Base-by-base conservation (phyloP, 2,888 invertebrate genomes). In the Eupsilia transversa region DNA sequence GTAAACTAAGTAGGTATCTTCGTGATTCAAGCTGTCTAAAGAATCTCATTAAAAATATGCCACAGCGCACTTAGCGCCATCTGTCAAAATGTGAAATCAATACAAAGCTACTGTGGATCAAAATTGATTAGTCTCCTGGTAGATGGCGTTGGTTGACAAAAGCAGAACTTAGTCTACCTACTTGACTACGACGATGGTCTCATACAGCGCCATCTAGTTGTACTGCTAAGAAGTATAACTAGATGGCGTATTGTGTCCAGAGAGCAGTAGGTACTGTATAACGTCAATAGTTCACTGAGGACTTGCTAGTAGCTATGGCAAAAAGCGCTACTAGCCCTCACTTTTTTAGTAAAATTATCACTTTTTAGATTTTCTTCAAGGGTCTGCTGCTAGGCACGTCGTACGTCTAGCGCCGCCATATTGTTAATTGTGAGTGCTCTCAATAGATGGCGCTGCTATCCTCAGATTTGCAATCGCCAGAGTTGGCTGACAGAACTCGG, bases 381-480 rank as follows among this genome's bases (percentile, higher is more conserved):
- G 10, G 27, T n/a, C 6, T 38, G 0, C 33, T 33, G 20, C 20
- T 35, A n/a, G 35, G 9, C 30, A 12, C 2, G 20, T 46, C 0
- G 9, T 27, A 6, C 60, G 59, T 43, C 63, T 46, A 54, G 23
- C 46, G 56, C 30, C 27, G 14, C 4, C 2, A 10, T 17, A 14
- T 4, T 14, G 3, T 38, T 46, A 14, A 14, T 35, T 57, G 3
- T 61, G 27, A 14, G 0, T 1, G 14, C 61, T 27, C 17, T 52
- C 71, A 56, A 52, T 72, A 85, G 83, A 72, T 85, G 82, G 83
- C 78, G 56, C 46, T 74, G 23, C 9, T 4, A 20, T 41, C 0
- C 17, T 38, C 12, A 27, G 6, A 52, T 6, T 61, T 14, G 38
- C 14, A 56, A n/a, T 38, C 23, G 2, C 7, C 2, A 1, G 27